phyloP scores from a whole-genome alignment of 1,140 invertebrate genomes.

The Diplogasteroides magnus region DNA sequence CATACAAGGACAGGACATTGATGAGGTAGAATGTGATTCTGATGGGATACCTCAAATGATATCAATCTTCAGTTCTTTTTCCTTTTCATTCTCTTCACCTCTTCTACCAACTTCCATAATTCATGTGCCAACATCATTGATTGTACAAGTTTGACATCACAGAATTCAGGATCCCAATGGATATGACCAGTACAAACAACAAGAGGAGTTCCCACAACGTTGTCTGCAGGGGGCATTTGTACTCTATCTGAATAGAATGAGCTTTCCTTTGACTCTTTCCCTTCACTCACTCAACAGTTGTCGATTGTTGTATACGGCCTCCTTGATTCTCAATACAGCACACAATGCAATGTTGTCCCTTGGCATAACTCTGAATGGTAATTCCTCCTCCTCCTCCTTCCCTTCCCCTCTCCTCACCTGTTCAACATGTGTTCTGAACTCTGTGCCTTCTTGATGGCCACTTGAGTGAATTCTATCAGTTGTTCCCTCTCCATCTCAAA shows the following conservation, averaged over 20 bases:
- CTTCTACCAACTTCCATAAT: slow-evolving; percentile 57
- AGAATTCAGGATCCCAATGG: slow-evolving; percentile 99
- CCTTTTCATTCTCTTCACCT: slow-evolving; percentile 5
- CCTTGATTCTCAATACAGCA: slow-evolving; percentile 61
- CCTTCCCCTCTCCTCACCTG: slow-evolving; percentile 37
- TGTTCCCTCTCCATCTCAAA: slow-evolving; percentile 90
- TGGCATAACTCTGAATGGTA: slow-evolving; percentile 77
- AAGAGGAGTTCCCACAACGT: slow-evolving; percentile 69
- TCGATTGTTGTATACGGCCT: slow-evolving; percentile 70
- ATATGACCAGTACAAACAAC: slow-evolving; percentile 96
- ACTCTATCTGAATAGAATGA: slow-evolving; percentile 12
- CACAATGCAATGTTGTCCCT: slow-evolving; percentile 98
- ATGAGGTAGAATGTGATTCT: slow-evolving; percentile 61
- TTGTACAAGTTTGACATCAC: slow-evolving; percentile 99
- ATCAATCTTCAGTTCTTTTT: not conserved
- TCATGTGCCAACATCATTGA: slow-evolving; percentile 98
- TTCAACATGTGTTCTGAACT: slow-evolving; percentile 92
- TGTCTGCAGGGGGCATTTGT: slow-evolving; percentile 16
- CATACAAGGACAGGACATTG: slow-evolving; percentile 86
- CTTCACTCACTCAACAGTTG: slow-evolving; percentile 7
- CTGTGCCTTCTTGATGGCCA: slow-evolving; percentile 28
- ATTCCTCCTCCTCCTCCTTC: not conserved
- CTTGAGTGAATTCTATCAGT: slow-evolving; percentile 81
- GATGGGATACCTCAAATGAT: slow-evolving; percentile 25
- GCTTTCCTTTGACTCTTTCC: not conserved